phyloP scores from a whole-genome alignment of 2,797 vertebrate species.

The Acipenser oxyrinchus region DNA sequence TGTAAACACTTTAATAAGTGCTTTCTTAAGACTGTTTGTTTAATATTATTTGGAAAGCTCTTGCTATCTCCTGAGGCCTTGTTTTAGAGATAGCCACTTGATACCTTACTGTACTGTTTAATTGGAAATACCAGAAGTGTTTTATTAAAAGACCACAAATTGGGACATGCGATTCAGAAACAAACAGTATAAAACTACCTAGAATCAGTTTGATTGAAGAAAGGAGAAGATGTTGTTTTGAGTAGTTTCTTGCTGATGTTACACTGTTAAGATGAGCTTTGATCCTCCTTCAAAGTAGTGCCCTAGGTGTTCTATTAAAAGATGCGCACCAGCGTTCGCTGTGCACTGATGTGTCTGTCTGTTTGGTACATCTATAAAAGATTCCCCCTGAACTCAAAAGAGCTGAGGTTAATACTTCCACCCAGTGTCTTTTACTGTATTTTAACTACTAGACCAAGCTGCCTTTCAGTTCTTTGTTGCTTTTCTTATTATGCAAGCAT shows the following conservation, averaged over 20 bases:
- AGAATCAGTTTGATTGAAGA: no score
- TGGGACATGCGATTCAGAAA: no score
- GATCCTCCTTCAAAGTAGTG: no score
- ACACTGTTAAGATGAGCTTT: no score
- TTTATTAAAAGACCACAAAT: not conserved
- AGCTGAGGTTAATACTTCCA: no score
- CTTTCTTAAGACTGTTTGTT: slow-evolving; percentile 2
- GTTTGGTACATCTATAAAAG: not conserved
- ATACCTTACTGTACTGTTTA: not conserved
- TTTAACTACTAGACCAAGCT: no score
- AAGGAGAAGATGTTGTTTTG: no score
- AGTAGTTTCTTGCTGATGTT: no score
- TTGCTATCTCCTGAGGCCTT: not conserved
- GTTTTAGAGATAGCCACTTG: not conserved
- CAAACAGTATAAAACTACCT: no score
- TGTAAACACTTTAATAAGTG: not conserved
- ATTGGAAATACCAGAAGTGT: not conserved
- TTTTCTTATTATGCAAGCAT: not conserved
- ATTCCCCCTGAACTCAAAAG: no score
- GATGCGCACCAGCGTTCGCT: not conserved
- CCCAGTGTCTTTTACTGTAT: no score
- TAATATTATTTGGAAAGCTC: no score
- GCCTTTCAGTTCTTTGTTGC: not conserved
- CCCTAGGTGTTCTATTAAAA: not conserved
- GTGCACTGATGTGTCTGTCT: not conserved